Conservation (phyloP, 2,888 invertebrate genomes). For the Trissoscelio sp. region DNA sequence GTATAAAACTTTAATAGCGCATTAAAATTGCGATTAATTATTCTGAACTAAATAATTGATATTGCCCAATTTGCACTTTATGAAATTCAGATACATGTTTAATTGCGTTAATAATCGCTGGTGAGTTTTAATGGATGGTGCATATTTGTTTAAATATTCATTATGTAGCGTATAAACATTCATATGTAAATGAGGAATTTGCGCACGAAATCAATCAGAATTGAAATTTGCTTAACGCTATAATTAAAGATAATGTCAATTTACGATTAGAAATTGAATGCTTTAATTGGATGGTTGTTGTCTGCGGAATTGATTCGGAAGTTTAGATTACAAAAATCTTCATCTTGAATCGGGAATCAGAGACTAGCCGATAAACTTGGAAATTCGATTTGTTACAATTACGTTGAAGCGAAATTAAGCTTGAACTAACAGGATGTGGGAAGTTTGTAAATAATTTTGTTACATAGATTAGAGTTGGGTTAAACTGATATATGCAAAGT, state of each 20-base stretch:
- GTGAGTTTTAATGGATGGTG: not conserved
- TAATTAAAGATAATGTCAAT: not conserved
- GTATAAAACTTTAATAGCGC: conserved; percentile 8
- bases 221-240: not conserved
- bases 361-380: not conserved
- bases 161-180: not conserved
- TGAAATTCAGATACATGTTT: not conserved
- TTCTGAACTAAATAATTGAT: not conserved
- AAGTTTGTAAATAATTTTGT: conserved; percentile 14
- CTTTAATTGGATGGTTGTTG: not conserved
- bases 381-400: not conserved
- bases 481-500: not conserved
- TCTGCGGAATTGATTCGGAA: not conserved
- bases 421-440: not conserved
- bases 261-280: not conserved
- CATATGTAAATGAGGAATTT: not conserved
- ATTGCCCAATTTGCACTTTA: not conserved
- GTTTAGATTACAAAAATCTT: not conserved
- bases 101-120: not conserved
- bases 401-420: not conserved
- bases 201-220: not conserved
- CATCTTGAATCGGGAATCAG: not conserved
- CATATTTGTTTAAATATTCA: not conserved
- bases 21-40: not conserved
- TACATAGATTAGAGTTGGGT: conserved; percentile 11